Evolutionary conservation across 2,888 invertebrate species (phyloP), one percentile per base, ranked within the genome.

Genomic region (Steromphala cineraria): DNA sequence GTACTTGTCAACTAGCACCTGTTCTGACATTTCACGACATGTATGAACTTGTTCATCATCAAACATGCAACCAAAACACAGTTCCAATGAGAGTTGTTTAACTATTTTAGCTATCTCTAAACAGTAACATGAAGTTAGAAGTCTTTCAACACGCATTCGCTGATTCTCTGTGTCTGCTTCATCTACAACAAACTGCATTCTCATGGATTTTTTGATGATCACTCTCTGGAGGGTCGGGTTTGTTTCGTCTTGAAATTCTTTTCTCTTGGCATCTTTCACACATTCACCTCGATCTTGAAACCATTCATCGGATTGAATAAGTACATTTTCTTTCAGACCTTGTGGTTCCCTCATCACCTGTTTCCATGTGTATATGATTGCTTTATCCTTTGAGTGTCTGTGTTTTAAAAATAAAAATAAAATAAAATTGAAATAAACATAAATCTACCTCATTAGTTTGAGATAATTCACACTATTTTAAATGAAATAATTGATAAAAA

Each of bases 1-100:
- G 71, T 71, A 71, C 36, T 36, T 71, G 40, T 71, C 71, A 1
- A 71, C 36, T 36, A 21, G 71, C 31, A 21, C 40, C 40, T 36
- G 15, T 71, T 71, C 71, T 36, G 71, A n/a, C 36, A 71, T 36
- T 2, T 31, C 71, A 36, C 8, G 71, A 67, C 67, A 67, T 2
- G 71, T 71, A n/a, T 71, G 71, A 71, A 71, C 71, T 36, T 36
- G 2, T 36, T 71, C 71, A 17, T 2, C 31, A 19, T 71, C 71
- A 71, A 71, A 71, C 71, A 71, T 71, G 19, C 71, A 71, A 3
- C 71, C 71, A 40, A 36, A 71, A 36, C 71, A 71, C 5, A 71
- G 19, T 71, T 71, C 71, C 0, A 5, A n/a, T 15, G 8, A 71
- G 0, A 71, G 71, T 36, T 40, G 31, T 31, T 71, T 28, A 0